Evolutionary conservation across 2,797 vertebrate species (phyloP), one percentile per base, ranked within the genome.

Genomic region (Cryptoprocta ferox): DNA sequence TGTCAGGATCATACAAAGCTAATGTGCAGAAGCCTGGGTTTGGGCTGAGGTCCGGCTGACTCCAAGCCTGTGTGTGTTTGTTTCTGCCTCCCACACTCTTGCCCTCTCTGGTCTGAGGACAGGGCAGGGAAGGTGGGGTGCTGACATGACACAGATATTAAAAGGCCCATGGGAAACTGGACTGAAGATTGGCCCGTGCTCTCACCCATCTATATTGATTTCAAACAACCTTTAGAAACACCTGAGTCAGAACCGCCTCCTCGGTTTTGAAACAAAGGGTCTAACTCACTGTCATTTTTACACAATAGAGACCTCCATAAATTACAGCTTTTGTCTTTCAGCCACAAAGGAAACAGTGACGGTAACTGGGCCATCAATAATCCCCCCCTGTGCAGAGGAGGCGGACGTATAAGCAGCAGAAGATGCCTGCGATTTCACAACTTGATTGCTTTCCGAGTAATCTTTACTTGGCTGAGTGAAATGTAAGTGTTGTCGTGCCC

Each of bases 191-290:
- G 16, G 21, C 14, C 45, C 39, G 0, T 3, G 1, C 19, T 59
- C 11, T 71, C 1, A 42, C 37, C 37, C 37, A 3, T 76, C 61
- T 71, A 28, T 26, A 66, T 26, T 7, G 59, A 93, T 79, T 94
- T 93, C 89, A 84, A 61, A 30, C 16, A 42, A 35, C 42, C 32
- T 84, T 79, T 82, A 48, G 63, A 92, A 75, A 78, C 30, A 11
- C 53, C 59, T 61, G 53, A 92, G 50, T 93, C 66, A 90, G 37
- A 90, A 68, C 61, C 32, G 39, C 48, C 39, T 87, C 76, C 56
- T 86, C 42, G 78, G 24, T 84, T 97, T 95, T 45, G 78, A 85
- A 91, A 87, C 48, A 75, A 85, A 89, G 30, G 19, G 68, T 82
- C 93, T 81, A 65, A 65, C 79, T 95, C 53, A 63, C n/a, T n/a